Evolutionary conservation across 2,113 vertebrate genomes (phyloP).

Genomic region (Albula goreensis): DNA sequence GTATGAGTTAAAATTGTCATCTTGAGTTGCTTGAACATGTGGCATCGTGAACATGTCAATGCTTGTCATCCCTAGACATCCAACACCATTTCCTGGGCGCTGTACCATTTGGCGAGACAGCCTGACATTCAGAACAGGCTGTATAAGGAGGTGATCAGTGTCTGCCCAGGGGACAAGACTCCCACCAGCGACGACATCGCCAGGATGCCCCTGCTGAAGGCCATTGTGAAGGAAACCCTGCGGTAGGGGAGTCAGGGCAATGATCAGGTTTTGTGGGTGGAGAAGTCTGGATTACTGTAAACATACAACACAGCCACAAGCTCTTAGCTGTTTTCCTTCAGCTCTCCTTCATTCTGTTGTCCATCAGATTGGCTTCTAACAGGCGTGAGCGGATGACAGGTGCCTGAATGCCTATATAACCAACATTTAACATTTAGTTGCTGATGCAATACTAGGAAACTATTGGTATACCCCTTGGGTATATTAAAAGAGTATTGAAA

Average conservation of each 20-base stretch:
- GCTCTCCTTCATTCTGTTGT: too few relatives aligned
- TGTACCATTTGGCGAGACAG: slow-evolving; percentile 69
- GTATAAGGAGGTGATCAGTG: slow-evolving; percentile 62
- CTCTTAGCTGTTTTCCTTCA: too few relatives aligned
- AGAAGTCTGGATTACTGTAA: too few relatives aligned
- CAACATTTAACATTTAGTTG: too few relatives aligned
- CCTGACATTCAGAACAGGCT: slow-evolving; percentile 66
- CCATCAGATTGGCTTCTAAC: too few relatives aligned
- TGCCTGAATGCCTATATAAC: too few relatives aligned
- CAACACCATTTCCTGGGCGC: slow-evolving; percentile 74
- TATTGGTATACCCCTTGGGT: too few relatives aligned
- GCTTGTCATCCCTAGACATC: slow-evolving; percentile 64
- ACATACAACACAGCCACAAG: too few relatives aligned
- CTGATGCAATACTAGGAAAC: too few relatives aligned
- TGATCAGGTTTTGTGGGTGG: neutral
- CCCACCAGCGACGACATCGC: slow-evolving; percentile 63
- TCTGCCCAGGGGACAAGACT: slow-evolving; percentile 64
- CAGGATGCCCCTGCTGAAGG: slow-evolving; percentile 75
- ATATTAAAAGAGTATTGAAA: neutral
- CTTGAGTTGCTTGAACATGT: neutral
- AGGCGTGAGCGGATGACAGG: too few relatives aligned
- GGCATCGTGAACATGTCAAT: neutral
- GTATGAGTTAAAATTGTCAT: neutral
- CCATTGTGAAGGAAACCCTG: slow-evolving; percentile 71
- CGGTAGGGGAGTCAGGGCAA: slow-evolving; percentile 53